phyloP scores from a whole-genome alignment of 2,113 vertebrate genomes.

The Axis porcinus region DNA sequence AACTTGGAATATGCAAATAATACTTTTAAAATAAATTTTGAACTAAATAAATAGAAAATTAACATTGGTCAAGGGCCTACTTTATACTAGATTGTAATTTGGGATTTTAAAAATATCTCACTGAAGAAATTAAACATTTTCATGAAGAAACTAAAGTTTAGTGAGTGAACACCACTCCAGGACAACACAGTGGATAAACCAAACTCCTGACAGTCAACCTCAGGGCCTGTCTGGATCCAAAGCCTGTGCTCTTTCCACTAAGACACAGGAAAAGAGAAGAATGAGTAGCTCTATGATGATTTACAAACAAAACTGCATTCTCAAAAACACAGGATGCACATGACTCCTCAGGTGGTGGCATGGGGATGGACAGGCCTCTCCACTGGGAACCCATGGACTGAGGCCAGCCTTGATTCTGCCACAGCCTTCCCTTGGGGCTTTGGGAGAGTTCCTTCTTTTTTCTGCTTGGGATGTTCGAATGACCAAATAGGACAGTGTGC shows the following conservation, averaged over 20 bases:
- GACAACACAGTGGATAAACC: background rate
- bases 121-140: background rate
- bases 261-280: background rate
- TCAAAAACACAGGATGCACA: background rate
- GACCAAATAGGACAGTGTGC: background rate
- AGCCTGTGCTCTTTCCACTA: background rate
- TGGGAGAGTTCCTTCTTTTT: background rate
- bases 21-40: background rate
- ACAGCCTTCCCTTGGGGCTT: background rate
- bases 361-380: background rate
- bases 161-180: background rate
- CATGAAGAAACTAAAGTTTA: background rate
- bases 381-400: background rate
- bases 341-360: background rate
- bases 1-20: background rate
- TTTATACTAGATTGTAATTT: background rate
- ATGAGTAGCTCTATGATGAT: background rate
- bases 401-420: background rate
- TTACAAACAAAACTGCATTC: background rate
- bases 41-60: slow-evolving; percentile 19
- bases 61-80: background rate
- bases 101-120: background rate
- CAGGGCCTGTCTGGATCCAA: background rate
- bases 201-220: background rate
- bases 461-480: background rate